phyloP scores from a whole-genome alignment of 2,888 invertebrate genomes.

The Drosophila hawaiiensis region DNA sequence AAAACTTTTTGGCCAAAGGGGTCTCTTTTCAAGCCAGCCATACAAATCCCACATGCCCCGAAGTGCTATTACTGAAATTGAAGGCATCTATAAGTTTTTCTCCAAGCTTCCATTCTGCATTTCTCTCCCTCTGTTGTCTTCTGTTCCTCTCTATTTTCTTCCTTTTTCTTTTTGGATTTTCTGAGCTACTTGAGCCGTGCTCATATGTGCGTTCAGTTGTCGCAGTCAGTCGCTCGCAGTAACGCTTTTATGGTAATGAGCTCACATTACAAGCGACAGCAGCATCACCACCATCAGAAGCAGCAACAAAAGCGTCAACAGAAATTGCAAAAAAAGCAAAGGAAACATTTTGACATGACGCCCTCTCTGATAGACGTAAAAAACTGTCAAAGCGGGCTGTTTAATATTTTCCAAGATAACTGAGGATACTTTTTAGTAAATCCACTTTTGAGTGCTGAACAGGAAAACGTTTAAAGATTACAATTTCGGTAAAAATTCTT shows the following conservation, averaged over 20 bases:
- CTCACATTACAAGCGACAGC: slow-evolving; percentile 73
- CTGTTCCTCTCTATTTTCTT: not conserved
- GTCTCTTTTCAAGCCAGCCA: slow-evolving; percentile 30
- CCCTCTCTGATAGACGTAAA: slow-evolving; percentile 63
- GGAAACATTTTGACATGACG: slow-evolving; percentile 69
- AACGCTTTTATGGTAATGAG: slow-evolving; percentile 79
- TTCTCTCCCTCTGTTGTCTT: slow-evolving; percentile 12
- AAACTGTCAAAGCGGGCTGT: slow-evolving; percentile 44
- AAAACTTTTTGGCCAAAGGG: slow-evolving; percentile 69
- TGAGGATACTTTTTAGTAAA: not conserved
- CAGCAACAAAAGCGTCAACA: slow-evolving; percentile 20
- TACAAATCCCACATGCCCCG: slow-evolving; percentile 71
- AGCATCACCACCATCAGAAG: slow-evolving; percentile 11
- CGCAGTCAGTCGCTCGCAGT: slow-evolving; percentile 43
- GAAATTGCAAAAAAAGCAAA: slow-evolving; percentile 41
- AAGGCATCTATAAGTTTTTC: slow-evolving; percentile 78
- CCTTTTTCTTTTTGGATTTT: slow-evolving; percentile 10
- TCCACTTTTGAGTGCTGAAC: not conserved
- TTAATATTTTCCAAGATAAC: slow-evolving; percentile 23
- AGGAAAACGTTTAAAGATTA: not conserved
- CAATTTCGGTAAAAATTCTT: not conserved
- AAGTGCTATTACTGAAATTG: slow-evolving; percentile 80
- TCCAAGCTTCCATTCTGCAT: slow-evolving; percentile 32
- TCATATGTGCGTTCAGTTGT: slow-evolving; percentile 55
- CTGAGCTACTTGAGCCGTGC: slow-evolving; percentile 24